Conservation (phyloP, 2,888 invertebrate genomes). For the Eurois occulta region DNA sequence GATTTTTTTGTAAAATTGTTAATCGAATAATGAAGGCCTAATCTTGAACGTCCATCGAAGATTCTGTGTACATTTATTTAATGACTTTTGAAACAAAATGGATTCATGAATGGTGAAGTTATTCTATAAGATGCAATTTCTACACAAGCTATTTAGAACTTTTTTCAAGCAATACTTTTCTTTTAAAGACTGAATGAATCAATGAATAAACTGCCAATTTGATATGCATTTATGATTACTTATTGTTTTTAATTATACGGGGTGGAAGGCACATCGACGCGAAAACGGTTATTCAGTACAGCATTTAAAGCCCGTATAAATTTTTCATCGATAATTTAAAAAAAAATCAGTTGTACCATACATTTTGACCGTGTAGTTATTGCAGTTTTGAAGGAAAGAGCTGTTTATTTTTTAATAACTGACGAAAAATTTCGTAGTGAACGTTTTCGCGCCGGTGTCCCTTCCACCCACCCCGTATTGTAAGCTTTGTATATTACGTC, state of each 20-base stretch:
- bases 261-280: no score
- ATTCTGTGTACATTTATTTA: neutral
- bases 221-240: slow-evolving; percentile 68
- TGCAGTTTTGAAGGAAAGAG: no score
- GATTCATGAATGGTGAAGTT: neutral
- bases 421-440: no score
- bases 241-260: slow-evolving; percentile 44
- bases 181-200: slow-evolving; percentile 69
- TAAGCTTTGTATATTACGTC: slow-evolving; percentile 45
- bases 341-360: no score
- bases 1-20: neutral
- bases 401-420: no score
- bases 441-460: no score
- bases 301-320: no score
- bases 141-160: neutral
- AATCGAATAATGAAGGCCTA: slow-evolving; percentile 27
- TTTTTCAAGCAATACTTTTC: slow-evolving; percentile 18
- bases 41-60: slow-evolving; percentile 3
- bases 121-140: neutral
- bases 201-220: slow-evolving; percentile 68
- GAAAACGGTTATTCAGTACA: no score
- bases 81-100: neutral
- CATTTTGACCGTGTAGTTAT: no score
- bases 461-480: no score
- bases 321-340: no score